Base-by-base conservation (phyloP, 2,113 vertebrate species). In the Microcebus lehilahytsara region DNA sequence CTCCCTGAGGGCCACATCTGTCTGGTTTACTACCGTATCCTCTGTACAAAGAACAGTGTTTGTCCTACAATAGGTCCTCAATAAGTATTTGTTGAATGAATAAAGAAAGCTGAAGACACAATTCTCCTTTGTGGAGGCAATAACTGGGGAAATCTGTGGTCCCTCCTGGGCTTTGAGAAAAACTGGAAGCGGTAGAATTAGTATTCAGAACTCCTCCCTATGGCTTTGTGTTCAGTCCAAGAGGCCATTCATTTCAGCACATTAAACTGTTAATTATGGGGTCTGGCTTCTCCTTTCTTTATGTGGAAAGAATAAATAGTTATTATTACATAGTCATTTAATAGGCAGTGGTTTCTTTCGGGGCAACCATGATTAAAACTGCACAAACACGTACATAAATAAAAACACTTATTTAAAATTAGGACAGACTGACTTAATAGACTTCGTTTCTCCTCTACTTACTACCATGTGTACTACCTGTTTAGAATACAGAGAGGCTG, bases 321-420 rank as follows among this genome's bases (percentile, higher is more conserved):
- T 79, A 96, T 96, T 95, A 96, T 85, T 80, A 93, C 96, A 89
- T 90, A 94, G 81, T 51, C 77, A 74, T 79, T 96, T 92, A 96
- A 96, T 42, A 95, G 46, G 80, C 37, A 84, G 66, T 75, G 53
- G 85, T 66, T 97, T 94, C 66, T 91, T 93, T 93, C 60, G 94
- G 77, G 42, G 51, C 37, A 97, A 91, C 64, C 77, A 91, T 72
- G 85, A 80, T 90, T 96, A 96, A 95, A 97, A 62, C 49, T 77
- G 79, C 51, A 71, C 64, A 64, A 92, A 94, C 34, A 89, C 4
- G 0, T n/a, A 80, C 13, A 74, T 79, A 84, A 81, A 89, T 67
- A 92, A 94, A 95, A 66, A 34, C 42, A 80, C 62, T 93, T 80
- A 69, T 77, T 88, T 94, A 85, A 91, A 93, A 93, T 66, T 49